phyloP scores from a whole-genome alignment of 2,113 vertebrate genomes.

The Spilogale gracilis region DNA sequence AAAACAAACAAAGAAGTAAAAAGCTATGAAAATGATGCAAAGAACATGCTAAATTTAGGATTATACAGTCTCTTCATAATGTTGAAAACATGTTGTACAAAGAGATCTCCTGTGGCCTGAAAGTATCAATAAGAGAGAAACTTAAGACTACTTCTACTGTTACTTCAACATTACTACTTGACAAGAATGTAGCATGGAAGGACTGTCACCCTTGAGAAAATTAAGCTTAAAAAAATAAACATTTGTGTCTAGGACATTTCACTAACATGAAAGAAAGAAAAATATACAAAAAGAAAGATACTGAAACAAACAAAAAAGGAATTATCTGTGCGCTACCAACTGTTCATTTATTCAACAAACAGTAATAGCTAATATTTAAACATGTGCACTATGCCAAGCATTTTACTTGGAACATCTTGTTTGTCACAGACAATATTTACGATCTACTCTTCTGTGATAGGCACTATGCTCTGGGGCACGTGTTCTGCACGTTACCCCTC shows the following conservation, averaged over 20 bases:
- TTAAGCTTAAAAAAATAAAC: not conserved
- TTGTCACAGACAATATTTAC: constrained; percentile 65
- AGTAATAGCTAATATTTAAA: constrained; percentile 65
- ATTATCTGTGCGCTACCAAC: not conserved
- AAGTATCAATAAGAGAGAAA: not conserved
- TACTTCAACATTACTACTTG: not conserved
- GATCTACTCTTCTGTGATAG: constrained; percentile 41
- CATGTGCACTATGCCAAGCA: not conserved
- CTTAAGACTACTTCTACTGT: not conserved
- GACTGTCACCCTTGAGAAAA: not conserved
- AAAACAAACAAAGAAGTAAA: not conserved
- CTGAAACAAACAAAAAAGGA: not conserved
- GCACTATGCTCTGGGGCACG: not conserved
- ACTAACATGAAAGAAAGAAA: not conserved
- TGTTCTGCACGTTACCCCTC: not conserved
- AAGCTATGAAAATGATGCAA: not conserved
- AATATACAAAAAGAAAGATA: not conserved
- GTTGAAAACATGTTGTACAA: not conserved
- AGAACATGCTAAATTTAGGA: not conserved
- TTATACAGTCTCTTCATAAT: not conserved
- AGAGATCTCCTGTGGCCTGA: not conserved
- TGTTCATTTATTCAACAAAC: not conserved
- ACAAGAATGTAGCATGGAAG: not conserved
- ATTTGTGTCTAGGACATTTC: not conserved
- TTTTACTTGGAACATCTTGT: not conserved